Percentiles rank a stretch among this genome's conserved stretches.
These are phyloP conservation scores for Drosophila bocki DNA, from an alignment of 1,140 invertebrate species.

Conservation along the genomic window DNA sequence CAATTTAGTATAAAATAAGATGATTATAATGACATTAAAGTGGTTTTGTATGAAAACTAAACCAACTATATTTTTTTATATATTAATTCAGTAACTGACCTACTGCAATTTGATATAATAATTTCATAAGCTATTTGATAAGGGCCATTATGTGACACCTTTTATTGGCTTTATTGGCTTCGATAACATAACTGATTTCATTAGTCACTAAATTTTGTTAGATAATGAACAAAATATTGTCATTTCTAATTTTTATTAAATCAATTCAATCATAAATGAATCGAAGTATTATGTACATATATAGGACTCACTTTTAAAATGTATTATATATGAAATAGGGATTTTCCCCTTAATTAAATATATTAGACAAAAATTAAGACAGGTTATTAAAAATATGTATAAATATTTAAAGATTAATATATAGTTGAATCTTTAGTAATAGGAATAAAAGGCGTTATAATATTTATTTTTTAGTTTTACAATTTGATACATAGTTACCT, in stretches of 20 bases:
- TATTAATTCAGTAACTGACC: slow-evolving; percentile 21
- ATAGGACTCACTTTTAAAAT: not conserved
- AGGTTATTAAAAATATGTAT: too few species aligned
- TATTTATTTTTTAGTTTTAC: too few species aligned
- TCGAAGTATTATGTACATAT: not conserved
- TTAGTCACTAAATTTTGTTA: slow-evolving; percentile 8
- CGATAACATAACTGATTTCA: slow-evolving; percentile 7
- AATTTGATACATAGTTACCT: too few species aligned
- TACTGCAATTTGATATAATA: slow-evolving; percentile 13
- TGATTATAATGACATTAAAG: too few species aligned
- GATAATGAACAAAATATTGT: slow-evolving; percentile 5
- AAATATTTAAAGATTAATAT: too few species aligned
- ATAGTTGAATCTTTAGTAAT: too few species aligned
- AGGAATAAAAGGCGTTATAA: too few species aligned
- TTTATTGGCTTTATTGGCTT: not conserved
- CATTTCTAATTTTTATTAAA: slow-evolving; percentile 1
- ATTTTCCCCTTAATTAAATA: not conserved
- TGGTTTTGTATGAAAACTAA: too few species aligned
- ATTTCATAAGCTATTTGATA: slow-evolving; percentile 3
- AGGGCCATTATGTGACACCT: not conserved
- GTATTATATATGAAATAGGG: not conserved
- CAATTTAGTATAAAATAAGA: too few species aligned
- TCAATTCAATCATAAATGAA: too few species aligned
- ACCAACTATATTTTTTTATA: too few species aligned
- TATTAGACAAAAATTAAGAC: too few species aligned